Evolutionary conservation across 1,140 invertebrate species (phyloP), one percentile per base, ranked within the genome.

Genomic region (Dolichoris vasculosae): DNA sequence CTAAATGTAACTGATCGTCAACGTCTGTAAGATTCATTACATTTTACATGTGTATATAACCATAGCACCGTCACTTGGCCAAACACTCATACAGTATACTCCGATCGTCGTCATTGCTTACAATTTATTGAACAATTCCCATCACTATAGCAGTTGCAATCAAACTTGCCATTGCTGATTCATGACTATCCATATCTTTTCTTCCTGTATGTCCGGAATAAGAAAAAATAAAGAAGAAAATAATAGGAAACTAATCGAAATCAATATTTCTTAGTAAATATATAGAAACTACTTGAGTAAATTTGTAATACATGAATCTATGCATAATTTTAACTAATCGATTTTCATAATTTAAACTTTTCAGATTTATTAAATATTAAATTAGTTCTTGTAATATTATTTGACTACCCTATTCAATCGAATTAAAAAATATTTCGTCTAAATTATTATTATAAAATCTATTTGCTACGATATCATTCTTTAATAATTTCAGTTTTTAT

Each of bases 141-240:
- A 23, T 82, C 76, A 85, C 82, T 82, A 76, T 76, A 59, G 55
- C 67, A 82, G 64, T 85, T 82, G 71, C 84, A 82, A n/a, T 64
- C 78, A 76, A 73, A 73, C 43, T 59, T 71, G 51, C 26, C 30
- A 26, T 32, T 59, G 38, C 55, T 63, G 40, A 76, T 83, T 85
- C 77, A 51, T 85, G 77, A 80, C 83, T 85, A 4, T 80, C 8
- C 35, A 46, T 55, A 26, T 0, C n/a, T 63, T 63, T 78, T 40
- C 6, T 2, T 48, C 7, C 9, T 17, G 46, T 40, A 2, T n/a
- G 17, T 9, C 32, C 63, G 75, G 76, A 79, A 84, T 84, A n/a
- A 23, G 63, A 38, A 40, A 55, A 48, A 40, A 0, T 1, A 43
- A 3, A n/a, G 38, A 59, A 11, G 69, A 17, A 55, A 67, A 67